phyloP scores from a whole-genome alignment of 2,888 invertebrate species.

The Ochropacha duplaris region DNA sequence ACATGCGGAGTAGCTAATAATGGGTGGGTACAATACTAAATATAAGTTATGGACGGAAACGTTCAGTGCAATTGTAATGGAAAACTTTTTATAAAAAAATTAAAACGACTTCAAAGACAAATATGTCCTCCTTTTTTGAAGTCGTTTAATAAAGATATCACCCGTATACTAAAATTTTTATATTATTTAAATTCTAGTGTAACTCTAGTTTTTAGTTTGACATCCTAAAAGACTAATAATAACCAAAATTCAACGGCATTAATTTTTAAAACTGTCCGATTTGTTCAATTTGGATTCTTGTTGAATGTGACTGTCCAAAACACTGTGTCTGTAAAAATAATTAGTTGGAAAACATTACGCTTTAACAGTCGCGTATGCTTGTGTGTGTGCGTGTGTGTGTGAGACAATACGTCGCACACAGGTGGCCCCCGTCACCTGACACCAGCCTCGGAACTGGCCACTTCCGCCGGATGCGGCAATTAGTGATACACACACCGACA shows the following conservation, averaged over 20 bases:
- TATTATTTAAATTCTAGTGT: too few relatives aligned
- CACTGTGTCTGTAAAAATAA: neutral
- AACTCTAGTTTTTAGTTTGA: too few relatives aligned
- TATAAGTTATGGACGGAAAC: neutral
- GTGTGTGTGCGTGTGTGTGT: constrained; percentile 35
- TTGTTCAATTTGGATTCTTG: neutral
- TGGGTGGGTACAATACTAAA: too few relatives aligned
- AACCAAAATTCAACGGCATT: too few relatives aligned
- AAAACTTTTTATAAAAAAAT: too few relatives aligned
- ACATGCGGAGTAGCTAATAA: neutral
- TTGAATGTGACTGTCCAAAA: neutral
- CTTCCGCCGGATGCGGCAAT: constrained; percentile 81
- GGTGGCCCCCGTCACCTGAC: constrained; percentile 76
- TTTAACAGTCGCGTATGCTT: constrained; percentile 18
- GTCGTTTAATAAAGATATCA: too few relatives aligned
- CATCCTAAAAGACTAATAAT: too few relatives aligned
- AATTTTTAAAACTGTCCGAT: neutral
- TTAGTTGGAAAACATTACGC: constrained; percentile 2
- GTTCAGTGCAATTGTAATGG: neutral
- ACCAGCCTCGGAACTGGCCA: constrained; percentile 75
- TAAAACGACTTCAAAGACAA: too few relatives aligned
- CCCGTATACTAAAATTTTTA: too few relatives aligned
- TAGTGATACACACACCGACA: constrained; percentile 71
- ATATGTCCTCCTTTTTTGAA: too few relatives aligned
- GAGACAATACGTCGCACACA: constrained; percentile 50